Conservation (phyloP, 2,113 vertebrate genomes). For the Panurus biarmicus region DNA sequence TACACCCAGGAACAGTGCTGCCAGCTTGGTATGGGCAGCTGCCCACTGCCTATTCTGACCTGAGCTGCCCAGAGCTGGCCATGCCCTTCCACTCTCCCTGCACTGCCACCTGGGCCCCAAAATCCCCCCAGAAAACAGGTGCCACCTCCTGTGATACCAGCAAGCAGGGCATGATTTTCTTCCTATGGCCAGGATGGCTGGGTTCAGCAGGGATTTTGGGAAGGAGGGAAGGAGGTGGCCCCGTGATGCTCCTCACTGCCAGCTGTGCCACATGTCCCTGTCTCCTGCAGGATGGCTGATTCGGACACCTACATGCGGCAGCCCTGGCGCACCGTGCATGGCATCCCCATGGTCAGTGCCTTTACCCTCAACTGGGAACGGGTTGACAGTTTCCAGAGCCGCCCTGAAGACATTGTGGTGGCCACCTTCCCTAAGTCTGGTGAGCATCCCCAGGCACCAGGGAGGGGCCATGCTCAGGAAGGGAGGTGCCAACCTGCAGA, state of each 20-base stretch:
- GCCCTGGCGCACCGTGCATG: constrained; percentile 1
- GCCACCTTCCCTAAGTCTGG: constrained; percentile 72
- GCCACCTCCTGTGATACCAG: neutral
- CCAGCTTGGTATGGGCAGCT: neutral
- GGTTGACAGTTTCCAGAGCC: constrained; percentile 35
- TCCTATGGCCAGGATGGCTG: neutral
- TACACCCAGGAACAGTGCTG: accelerated
- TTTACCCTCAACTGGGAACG: constrained; percentile 56
- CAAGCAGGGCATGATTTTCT: neutral
- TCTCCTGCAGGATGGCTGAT: neutral
- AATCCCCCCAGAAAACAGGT: neutral
- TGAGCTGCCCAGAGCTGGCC: neutral
- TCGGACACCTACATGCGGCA: neutral
- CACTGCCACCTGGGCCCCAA: accelerated
- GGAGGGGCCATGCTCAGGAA: neutral
- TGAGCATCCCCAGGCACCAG: constrained; percentile 13
- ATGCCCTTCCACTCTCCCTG: neutral
- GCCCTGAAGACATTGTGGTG: constrained; percentile 66
- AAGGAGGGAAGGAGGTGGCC: neutral
- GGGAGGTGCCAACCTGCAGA: neutral
- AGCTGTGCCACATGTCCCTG: accelerated
- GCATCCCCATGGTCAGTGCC: constrained; percentile 31
- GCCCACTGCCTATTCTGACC: neutral
- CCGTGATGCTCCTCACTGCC: accelerated
- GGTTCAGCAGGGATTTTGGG: neutral